Evolutionary conservation across 2,113 vertebrate species (phyloP), one percentile per base, ranked within the genome.

Genomic region (Siphamia tubifer): DNA sequence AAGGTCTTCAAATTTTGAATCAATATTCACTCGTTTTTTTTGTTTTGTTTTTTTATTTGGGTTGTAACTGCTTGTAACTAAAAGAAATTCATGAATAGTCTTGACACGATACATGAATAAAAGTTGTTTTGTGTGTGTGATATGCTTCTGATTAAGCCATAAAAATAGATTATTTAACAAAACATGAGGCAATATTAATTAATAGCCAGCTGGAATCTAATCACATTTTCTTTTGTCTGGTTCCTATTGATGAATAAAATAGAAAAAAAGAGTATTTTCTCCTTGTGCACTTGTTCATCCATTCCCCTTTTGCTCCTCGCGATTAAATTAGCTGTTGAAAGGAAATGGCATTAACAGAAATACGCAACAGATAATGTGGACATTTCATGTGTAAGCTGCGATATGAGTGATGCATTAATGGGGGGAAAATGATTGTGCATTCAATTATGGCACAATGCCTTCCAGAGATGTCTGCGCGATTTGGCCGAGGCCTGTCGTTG

Each of bases 351-450:
- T 94, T 95, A 96, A 94, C 90, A 11, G 58, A 42, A 90, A 93
- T 94, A 93, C 89, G 91, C 93, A 93, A 93, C 93, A 94, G 94
- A 96, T 96, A 96, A 96, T 95, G 93, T 84, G 92, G 92, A 94
- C 92, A 93, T 84, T 96, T 96, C 91, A 92, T 95, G 94, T 91
- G 92, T 94, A 94, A 96, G 95, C 94, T 91, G 91, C 91, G 92
- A 96, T 95, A 96, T 95, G 94, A 97, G 94, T 93, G 94, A 95
- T 94, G 94, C 94, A 96, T 97, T 96, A 97, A 98, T 97, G 95
- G 94, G 93, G 93, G 94, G 94, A 95, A 96, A 96, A n/a, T 96
- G 94, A 95, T 95, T 94, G 94, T 93, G 95, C 94, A 95, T 96
- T 97, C 93, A 96, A 96, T 97, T 96, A 97, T 91, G 93, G 90